Evolutionary conservation across 2,113 vertebrate species (phyloP).

Genomic region (Onychostruthus taczanowskii): DNA sequence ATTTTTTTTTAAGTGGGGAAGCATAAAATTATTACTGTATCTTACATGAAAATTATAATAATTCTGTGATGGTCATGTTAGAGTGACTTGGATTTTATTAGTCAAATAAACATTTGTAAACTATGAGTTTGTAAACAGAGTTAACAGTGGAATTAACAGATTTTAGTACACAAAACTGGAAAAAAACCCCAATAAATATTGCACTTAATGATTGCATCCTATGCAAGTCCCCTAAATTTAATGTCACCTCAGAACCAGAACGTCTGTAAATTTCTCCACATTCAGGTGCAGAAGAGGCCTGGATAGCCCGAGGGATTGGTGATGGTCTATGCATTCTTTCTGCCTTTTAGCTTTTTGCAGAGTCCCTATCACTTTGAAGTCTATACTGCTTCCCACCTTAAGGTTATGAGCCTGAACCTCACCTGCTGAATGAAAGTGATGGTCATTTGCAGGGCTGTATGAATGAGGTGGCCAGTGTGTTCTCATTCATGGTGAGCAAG

Average conservation of each 20-base stretch:
- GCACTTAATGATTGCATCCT: not conserved
- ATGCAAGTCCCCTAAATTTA: not conserved
- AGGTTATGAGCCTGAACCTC: not conserved
- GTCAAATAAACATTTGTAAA: not conserved
- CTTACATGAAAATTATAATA: not conserved
- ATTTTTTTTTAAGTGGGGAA: not conserved
- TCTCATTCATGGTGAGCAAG: not conserved
- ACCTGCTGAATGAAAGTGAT: not conserved
- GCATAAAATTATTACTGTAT: not conserved
- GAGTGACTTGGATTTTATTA: not conserved
- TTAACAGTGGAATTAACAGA: not conserved
- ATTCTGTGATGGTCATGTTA: not conserved
- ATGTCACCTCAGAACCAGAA: not conserved
- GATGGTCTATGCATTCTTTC: not conserved
- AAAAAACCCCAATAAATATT: not conserved
- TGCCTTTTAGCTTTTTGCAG: not conserved
- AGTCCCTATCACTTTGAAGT: conserved; percentile 43
- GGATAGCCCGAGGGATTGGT: not conserved
- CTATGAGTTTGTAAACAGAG: not conserved
- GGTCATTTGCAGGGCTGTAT: not conserved
- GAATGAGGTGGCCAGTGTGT: not conserved
- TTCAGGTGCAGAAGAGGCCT: not conserved
- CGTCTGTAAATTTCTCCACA: not conserved
- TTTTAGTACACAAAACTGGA: not conserved
- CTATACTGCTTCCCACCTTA: not conserved